phyloP scores from a whole-genome alignment of 2,113 vertebrate species.

The Paralichthys olivaceus region DNA sequence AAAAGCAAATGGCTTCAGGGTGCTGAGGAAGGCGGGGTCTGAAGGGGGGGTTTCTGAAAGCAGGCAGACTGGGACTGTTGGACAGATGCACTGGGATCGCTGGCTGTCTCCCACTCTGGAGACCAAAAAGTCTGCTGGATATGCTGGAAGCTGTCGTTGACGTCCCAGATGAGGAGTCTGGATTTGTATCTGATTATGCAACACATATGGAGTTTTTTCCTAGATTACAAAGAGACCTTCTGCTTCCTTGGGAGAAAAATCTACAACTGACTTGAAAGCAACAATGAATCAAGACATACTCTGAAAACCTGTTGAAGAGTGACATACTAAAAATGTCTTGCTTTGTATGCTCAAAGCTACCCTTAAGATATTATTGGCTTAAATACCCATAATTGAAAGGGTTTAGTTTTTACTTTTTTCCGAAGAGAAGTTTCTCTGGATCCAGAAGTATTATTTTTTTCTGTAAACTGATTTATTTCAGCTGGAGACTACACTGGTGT shows the following conservation, averaged over 20 bases:
- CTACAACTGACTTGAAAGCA: slow-evolving; percentile 1
- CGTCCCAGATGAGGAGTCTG: slow-evolving; percentile 6
- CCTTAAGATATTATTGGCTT: slow-evolving; percentile 4
- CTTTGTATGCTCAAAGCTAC: not conserved
- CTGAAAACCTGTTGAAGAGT: not conserved
- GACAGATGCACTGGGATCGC: slow-evolving; percentile 46
- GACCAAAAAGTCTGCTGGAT: slow-evolving; percentile 40
- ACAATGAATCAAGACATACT: not conserved
- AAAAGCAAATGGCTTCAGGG: slow-evolving; percentile 74
- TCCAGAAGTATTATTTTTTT: slow-evolving; percentile 3
- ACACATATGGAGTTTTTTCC: slow-evolving; percentile 22
- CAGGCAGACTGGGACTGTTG: slow-evolving; percentile 33
- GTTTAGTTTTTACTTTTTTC: not conserved
- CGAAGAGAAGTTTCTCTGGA: slow-evolving; percentile 2
- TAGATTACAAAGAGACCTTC: slow-evolving; percentile 3
- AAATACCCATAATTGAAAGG: not conserved
- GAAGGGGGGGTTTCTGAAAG: slow-evolving; percentile 34
- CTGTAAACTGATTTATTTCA: slow-evolving; percentile 34
- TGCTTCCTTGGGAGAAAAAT: slow-evolving; percentile 12
- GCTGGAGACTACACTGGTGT: slow-evolving; percentile 19
- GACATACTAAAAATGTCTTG: not conserved
- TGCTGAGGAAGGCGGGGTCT: slow-evolving; percentile 51
- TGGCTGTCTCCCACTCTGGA: slow-evolving; percentile 45
- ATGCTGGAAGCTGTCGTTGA: slow-evolving; percentile 32
- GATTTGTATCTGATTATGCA: slow-evolving; percentile 12